phyloP scores from a whole-genome alignment of 2,113 vertebrate genomes.

The Paratilapia polleni region DNA sequence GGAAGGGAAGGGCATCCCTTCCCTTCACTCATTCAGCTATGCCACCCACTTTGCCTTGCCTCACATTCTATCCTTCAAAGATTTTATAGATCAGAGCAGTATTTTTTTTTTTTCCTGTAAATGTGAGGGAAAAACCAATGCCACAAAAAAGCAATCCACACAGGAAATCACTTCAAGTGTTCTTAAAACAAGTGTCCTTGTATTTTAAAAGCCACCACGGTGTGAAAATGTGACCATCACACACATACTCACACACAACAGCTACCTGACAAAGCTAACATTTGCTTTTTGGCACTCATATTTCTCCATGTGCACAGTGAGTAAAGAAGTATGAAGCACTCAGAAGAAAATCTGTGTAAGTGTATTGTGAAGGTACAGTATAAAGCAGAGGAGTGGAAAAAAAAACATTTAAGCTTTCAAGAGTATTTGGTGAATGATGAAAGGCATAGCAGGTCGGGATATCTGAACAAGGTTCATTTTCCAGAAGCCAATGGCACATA shows the following conservation, averaged over 20 bases:
- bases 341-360: not conserved
- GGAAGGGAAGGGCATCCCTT: constrained; percentile 42
- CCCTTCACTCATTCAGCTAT: constrained; percentile 6
- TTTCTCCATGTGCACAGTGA: not conserved
- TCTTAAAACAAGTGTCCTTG: not conserved
- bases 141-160: constrained; percentile 6
- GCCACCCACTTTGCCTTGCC: constrained; percentile 38
- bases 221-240: not conserved
- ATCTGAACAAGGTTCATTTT: not conserved
- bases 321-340: not conserved
- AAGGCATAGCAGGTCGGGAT: not conserved
- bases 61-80: constrained; percentile 20
- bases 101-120: not conserved
- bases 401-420: not conserved
- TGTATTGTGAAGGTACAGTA: not conserved
- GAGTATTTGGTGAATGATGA: not conserved
- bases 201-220: not conserved
- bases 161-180: constrained; percentile 6
- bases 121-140: not conserved
- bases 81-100: constrained; percentile 7
- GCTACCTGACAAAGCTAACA: not conserved
- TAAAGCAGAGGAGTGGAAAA: not conserved
- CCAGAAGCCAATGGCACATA: not conserved
- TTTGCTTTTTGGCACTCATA: not conserved
- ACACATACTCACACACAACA: not conserved